Conservation (phyloP, 2,113 vertebrate genomes). For the Bubalus kerabau region DNA sequence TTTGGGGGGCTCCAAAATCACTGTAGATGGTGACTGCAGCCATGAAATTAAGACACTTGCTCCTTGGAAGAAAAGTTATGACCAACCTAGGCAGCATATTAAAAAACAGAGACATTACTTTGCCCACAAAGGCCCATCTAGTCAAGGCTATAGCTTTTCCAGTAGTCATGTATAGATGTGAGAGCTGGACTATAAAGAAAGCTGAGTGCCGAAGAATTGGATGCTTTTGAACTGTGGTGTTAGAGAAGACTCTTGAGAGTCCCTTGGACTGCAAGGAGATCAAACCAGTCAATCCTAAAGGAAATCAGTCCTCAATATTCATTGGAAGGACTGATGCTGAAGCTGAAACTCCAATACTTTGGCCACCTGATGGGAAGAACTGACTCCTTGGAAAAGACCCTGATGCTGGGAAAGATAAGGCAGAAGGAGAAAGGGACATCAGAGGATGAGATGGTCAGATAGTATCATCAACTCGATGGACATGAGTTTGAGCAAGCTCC, state of each 20-base stretch:
- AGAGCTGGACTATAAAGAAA: neutral
- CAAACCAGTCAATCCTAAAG: neutral
- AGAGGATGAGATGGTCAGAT: neutral
- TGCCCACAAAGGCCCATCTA: neutral
- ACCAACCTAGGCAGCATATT: neutral
- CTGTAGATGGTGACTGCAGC: neutral
- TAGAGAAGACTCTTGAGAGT: neutral
- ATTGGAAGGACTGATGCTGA: neutral
- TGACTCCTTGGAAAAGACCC: neutral
- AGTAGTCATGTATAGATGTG: neutral
- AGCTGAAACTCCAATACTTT: neutral
- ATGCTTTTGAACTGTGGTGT: neutral
- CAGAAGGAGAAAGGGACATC: neutral
- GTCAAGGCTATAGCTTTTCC: neutral
- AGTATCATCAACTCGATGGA: neutral
- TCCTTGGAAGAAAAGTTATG: neutral
- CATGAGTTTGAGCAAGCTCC: neutral
- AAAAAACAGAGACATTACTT: neutral
- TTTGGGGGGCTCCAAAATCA: neutral
- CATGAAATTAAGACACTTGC: neutral
- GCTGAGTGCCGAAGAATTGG: neutral
- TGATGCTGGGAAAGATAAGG: neutral
- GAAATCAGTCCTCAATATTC: neutral
- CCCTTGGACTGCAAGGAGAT: neutral
- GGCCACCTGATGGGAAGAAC: neutral